Base-by-base conservation (phyloP, 2,888 invertebrate genomes). In the Julus scanicus region DNA sequence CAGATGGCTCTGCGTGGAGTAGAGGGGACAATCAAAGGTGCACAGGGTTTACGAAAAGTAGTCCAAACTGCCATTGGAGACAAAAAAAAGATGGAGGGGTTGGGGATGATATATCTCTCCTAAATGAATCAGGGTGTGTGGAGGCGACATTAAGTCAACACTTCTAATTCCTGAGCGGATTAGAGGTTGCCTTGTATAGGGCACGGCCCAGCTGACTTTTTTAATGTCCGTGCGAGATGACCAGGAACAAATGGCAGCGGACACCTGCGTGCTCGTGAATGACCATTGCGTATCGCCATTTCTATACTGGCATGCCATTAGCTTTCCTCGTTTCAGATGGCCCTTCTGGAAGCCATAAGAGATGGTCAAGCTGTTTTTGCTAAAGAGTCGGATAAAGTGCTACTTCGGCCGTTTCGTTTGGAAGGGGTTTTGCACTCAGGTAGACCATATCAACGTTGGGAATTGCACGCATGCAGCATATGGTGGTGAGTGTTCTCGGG, bases 301-400 rank as follows among this genome's bases (percentile, higher is more conserved):
- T 15, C 53, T 53, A 53, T 53, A 15, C 53, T 6, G 8, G 53
- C 53, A 15, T 53, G 53, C 53, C 53, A 53, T 53, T 53, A 53
- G 53, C 48, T 48, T 48, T 11, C 6, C 48, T 53, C 53, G 53
- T 53, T 53, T 53, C 53, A 53, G 53, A 53, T 53, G 53, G 15
- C 53, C 53, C 2, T 53, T 53, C 53, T 53, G 53, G 15, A 6
- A 15, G 53, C 8, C 6, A 2, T 20, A 6, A 83, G 83, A 83
- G 83, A 83, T 83, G 83, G 83, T 83, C 83, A 83, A 83, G 83
- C 83, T 83, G 83, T 83, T 83, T n/a, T 15, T 53, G 53, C 53
- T 53, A 53, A 53, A 53, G 53, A 53, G 53, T 53, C 15, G 53
- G 53, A 9, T 53, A 53, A 53, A 53, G 53, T 53, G 53, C 53